Percentiles rank a stretch among this genome's conserved stretches.
These are phyloP conservation scores for Catharus bicknelli DNA, from an alignment of 2,113 vertebrate species.

Conservation along the genomic window DNA sequence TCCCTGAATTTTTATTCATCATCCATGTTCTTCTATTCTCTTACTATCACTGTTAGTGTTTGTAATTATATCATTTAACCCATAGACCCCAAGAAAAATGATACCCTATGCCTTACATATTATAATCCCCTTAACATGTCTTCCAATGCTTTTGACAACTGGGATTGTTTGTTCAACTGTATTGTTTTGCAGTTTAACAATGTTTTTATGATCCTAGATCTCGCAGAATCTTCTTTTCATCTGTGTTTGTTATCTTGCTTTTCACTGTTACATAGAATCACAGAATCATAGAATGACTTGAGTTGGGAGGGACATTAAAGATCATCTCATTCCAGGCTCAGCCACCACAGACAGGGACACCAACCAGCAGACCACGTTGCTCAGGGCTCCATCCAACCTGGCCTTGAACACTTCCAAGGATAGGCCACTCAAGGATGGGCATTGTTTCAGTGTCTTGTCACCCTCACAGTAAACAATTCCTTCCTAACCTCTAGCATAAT, in stretches of 20 bases:
- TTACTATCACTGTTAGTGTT: neutral
- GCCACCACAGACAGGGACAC: neutral
- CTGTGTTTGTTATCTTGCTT: neutral
- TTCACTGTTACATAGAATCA: neutral
- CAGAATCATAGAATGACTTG: neutral
- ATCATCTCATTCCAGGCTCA: neutral
- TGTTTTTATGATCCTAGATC: neutral
- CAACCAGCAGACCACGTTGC: rapidly evolving
- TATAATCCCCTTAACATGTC: neutral
- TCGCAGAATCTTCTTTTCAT: neutral
- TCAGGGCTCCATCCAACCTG: neutral
- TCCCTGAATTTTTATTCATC: neutral
- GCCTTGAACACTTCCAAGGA: neutral
- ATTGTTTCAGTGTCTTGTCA: neutral
- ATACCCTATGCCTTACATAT: neutral
- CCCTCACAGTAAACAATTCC: neutral
- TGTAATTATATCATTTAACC: neutral
- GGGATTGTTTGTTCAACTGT: neutral
- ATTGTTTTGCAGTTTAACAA: neutral
- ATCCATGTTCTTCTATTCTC: neutral
- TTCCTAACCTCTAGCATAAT: too few relatives aligned
- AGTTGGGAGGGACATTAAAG: neutral
- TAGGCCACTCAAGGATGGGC: neutral
- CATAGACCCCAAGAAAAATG: neutral
- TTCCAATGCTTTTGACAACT: neutral